A percentile compares a stretch with the other conserved stretches of the same genome.
phyloP scores from a whole-genome alignment of 2,797 vertebrate genomes.

The Tolypeutes matacus region DNA sequence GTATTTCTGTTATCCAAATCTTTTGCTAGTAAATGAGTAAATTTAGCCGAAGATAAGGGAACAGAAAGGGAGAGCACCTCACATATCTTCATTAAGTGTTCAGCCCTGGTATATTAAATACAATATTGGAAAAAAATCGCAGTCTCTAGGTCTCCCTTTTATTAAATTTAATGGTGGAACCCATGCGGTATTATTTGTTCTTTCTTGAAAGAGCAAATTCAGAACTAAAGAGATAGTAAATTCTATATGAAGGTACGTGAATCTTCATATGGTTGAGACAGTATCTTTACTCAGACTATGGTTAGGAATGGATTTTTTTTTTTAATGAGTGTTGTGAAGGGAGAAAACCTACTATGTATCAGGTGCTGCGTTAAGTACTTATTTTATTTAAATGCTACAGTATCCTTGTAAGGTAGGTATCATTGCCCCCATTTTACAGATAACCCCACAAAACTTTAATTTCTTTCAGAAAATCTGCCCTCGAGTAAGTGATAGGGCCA shows the following conservation, averaged over 20 bases:
- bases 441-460: neutral
- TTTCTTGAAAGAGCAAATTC: constrained; percentile 48
- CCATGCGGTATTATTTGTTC: neutral
- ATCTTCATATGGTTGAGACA: neutral
- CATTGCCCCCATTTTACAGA: constrained; percentile 9
- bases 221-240: constrained; percentile 45
- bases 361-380: neutral
- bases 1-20: constrained; percentile 7
- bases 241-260: neutral
- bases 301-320: neutral
- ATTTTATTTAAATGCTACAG: neutral
- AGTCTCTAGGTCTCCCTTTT: neutral
- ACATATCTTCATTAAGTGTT: neutral
- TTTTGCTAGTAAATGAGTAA: constrained; percentile 39
- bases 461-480: constrained; percentile 22
- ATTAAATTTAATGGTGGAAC: constrained; percentile 20
- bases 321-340: neutral
- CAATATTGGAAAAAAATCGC: neutral
- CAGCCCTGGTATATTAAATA: neutral
- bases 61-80: neutral
- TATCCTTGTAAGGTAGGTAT: neutral
- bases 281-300: constrained; percentile 47
- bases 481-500: neutral
- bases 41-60: constrained; percentile 29
- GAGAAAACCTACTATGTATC: neutral